Base-by-base conservation (phyloP, 2,113 vertebrate genomes). In the Antennarius striatus region DNA sequence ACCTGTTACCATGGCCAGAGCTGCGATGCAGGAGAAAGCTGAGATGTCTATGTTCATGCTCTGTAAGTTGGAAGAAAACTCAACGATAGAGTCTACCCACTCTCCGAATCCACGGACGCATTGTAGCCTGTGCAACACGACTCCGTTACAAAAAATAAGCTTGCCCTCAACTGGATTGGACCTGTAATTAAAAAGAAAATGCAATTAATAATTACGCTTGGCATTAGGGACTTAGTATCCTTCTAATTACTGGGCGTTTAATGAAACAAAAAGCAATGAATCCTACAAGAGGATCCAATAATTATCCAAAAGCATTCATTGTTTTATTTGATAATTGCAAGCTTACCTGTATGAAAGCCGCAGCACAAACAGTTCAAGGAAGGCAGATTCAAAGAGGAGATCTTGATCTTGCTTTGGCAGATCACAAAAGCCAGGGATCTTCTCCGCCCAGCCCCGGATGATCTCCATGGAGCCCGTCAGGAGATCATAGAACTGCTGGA, bases 401-500 rank as follows among this genome's bases (percentile, higher is more conserved):
- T 99, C 96, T 68, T 99, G 97, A 81, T 99, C 98, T 0, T 94
- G 94, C 74, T 96, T 98, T 10, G 94, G 93, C 8, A 99, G 92
- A 22, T 99, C 97, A 10, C 92, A 92, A 54, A 99, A 98, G 47
- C 96, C 94, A 0, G 98, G 98, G 48, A 99, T 98, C 83, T 98
- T 99, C 69, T 99, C 97, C 0, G 97, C 98, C 98, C 98, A 99
- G 4, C 96, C 95, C 59, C 97, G 94, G 91, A 99, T 99, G 91
- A 99, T 98, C 93, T 99, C 98, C 98, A 99, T 99, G 92, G 97
- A 99, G 86, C 97, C 98, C 69, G 97, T 99, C 77, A 99, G 84
- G 56, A 99, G 96, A 86, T 99, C 98, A 39, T 99, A 99, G 94
- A 99, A 99, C 88, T 99, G 98, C 92, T 99, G 98, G 92, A 99